Base-by-base conservation (phyloP, 2,113 vertebrate species). In the Parus major region DNA sequence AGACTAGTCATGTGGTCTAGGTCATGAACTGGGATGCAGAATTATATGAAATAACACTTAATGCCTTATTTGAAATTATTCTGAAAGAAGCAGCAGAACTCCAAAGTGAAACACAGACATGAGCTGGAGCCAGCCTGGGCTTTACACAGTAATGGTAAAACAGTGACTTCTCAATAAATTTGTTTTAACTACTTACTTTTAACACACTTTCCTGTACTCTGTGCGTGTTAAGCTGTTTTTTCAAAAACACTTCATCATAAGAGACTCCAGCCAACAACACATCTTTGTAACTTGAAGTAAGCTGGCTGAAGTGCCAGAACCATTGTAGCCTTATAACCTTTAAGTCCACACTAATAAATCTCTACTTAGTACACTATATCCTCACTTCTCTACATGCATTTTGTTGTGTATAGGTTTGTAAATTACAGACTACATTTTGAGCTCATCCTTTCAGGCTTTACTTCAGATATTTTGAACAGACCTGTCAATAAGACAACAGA, bases 81-180 rank as follows among this genome's bases (percentile, higher is more conserved):
- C n/a, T 28, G 27, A 78, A 77, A 78, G 29, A 69, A 70, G 11
- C 15, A 84, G 27, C 13, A 56, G 55, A 90, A 56, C 3, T 61
- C n/a, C 9, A 12, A 69, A 47, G 7, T 18, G 29, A 73, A 47
- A 39, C 31, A 44, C 7, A 31, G 36, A 11, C 15, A 44, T 8
- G n/a, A 93, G 28, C 10, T 41, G 55, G 4, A 81, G 17, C 3
- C 1, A 0, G 7, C 53, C 10, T 59, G 52, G 3, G 3, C 15
- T 28, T 53, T 70, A 33, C 8, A 8, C 5, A 17, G 19, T 16
- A 69, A 55, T 3, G 19, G 6, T 15, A 59, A 82, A 68, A 36
- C 10, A 63, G 24, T n/a, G 4, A 25, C 4, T 42, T 90, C 11
- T 60, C 60, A 63, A 6, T 59, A 50, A 36, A 46, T 36, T 53